Evolutionary conservation across 2,888 invertebrate genomes (phyloP).

Genomic region (Falcaria lacertinaria): DNA sequence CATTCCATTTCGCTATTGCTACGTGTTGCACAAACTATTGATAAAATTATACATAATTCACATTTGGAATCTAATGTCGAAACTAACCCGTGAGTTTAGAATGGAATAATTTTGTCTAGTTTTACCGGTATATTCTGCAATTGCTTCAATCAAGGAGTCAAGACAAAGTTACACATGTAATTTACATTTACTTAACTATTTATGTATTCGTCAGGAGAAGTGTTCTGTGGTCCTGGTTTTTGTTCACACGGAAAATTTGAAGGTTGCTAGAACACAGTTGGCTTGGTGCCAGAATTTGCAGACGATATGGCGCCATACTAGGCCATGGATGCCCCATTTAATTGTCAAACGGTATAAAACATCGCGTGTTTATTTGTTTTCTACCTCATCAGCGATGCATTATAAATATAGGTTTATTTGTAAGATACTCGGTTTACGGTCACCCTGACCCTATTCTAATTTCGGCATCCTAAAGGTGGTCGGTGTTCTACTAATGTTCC

Average conservation of each 20-base stretch:
- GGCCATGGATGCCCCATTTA: slow-evolving; percentile 18
- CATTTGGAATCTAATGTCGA: no score
- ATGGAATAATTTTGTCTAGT: no score
- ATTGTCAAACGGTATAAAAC: no score
- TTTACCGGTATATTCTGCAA: no score
- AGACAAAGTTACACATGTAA: no score
- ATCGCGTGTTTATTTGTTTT: no score
- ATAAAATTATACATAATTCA: neutral
- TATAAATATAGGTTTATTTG: neutral
- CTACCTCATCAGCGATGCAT: no score
- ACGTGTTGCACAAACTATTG: slow-evolving; percentile 3
- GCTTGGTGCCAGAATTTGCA: slow-evolving; percentile 41
- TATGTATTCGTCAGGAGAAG: slow-evolving; percentile 6
- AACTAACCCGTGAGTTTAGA: no score
- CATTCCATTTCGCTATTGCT: slow-evolving; percentile 19
- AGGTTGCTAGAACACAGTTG: slow-evolving; percentile 37
- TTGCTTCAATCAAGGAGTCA: no score
- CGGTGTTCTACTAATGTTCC: neutral
- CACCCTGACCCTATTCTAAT: neutral
- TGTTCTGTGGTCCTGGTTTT: slow-evolving; percentile 11
- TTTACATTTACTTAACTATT: no score
- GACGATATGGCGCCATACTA: slow-evolving; percentile 49
- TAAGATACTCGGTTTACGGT: neutral
- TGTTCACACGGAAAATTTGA: slow-evolving; percentile 19
- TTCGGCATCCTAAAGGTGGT: neutral